These are phyloP conservation scores for Symphodus melops DNA, from an alignment of 2,113 vertebrate species.

Conservation along the genomic window DNA sequence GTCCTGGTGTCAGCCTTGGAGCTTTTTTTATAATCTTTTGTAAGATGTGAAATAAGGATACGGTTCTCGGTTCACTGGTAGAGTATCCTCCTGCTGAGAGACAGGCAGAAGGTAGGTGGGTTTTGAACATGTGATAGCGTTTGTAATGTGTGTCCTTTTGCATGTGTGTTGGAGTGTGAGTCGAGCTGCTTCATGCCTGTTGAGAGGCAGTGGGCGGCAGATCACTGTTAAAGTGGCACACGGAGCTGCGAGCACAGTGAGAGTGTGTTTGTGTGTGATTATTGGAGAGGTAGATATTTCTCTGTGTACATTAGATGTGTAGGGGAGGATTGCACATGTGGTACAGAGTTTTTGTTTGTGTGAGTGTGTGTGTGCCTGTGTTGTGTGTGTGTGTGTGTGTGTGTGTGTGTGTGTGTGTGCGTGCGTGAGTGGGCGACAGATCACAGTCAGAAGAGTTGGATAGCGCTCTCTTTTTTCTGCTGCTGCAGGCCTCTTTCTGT, in stretches of 20 bases:
- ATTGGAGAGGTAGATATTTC: conserved; percentile 43
- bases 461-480: conserved; percentile 75
- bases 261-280: conserved; percentile 46
- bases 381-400: conserved; percentile 33
- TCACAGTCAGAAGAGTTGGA: conserved; percentile 78
- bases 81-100: conserved; percentile 61
- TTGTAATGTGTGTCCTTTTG: conserved; percentile 60
- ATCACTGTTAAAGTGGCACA: conserved; percentile 80
- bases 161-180: conserved; percentile 65
- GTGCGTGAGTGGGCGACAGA: conserved; percentile 77
- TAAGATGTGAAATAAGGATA: conserved; percentile 62
- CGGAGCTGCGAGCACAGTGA: conserved; percentile 53
- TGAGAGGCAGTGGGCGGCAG: conserved; percentile 78
- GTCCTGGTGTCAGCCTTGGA: conserved; percentile 15
- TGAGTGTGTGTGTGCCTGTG: conserved; percentile 52
- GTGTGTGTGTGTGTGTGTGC: conserved; percentile 53
- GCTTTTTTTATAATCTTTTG: conserved; percentile 25
- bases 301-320: conserved; percentile 65
- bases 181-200: conserved; percentile 69
- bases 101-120: conserved; percentile 78
- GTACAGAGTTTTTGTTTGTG: conserved; percentile 48
- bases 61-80: conserved; percentile 37
- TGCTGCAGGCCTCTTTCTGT: conserved; percentile 76
- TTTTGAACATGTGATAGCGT: conserved; percentile 66
- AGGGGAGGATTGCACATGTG: conserved; percentile 65